Conservation (phyloP, 2,113 vertebrate genomes). For the Hydrochoerus hydrochaeris region DNA sequence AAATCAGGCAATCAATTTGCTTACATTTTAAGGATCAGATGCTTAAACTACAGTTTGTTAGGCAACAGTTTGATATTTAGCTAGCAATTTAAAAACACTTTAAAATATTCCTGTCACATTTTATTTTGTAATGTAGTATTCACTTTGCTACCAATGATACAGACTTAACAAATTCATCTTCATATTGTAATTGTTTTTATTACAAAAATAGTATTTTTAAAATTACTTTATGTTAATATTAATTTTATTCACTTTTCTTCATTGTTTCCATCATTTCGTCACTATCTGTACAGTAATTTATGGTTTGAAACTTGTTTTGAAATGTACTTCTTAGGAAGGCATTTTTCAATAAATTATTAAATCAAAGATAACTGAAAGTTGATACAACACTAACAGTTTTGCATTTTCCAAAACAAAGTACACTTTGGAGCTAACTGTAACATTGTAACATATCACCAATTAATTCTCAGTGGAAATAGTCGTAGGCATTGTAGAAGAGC, state of each 20-base stretch:
- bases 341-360: not conserved
- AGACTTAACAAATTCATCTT: not conserved
- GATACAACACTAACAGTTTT: not conserved
- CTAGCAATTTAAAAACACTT: not conserved
- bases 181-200: not conserved
- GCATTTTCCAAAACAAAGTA: not conserved
- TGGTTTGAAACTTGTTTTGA: not conserved
- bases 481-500: no score
- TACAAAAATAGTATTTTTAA: not conserved
- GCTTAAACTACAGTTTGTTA: not conserved
- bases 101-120: not conserved
- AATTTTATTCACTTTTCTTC: no score
- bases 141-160: not conserved
- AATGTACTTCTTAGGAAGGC: not conserved
- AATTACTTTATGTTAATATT: not conserved
- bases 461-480: not conserved
- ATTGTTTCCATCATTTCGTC: not conserved
- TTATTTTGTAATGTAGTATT: not conserved
- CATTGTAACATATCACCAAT: not conserved
- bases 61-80: not conserved
- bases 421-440: not conserved
- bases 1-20: not conserved
- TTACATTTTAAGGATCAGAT: not conserved
- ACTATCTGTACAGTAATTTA: not conserved
- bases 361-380: not conserved